A percentile compares a stretch with the other conserved stretches of the same genome.
Conservation (phyloP, 2,888 invertebrate species). For the Chaetogeoica ovagalla region DNA sequence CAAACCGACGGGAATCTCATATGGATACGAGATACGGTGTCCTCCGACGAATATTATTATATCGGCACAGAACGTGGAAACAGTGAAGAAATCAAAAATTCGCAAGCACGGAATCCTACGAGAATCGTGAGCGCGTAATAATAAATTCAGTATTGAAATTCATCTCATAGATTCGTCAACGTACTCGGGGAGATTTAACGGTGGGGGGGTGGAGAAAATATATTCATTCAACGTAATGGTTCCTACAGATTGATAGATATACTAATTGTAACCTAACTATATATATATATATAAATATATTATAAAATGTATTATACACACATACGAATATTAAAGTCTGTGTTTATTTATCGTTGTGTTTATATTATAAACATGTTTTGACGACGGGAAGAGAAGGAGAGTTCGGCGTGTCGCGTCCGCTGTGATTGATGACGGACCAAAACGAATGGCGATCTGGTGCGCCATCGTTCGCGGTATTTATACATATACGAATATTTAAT, state of each 20-base stretch:
- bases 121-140: background rate
- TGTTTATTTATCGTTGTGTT: background rate
- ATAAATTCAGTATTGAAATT: too few species aligned
- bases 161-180: background rate
- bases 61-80: background rate
- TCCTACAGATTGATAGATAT: too few species aligned
- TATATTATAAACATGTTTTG: background rate
- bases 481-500: background rate
- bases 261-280: too few species aligned
- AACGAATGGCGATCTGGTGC: conserved; percentile 12
- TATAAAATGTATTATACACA: background rate
- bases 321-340: background rate
- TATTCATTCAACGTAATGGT: background rate
- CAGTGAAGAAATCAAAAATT: background rate
- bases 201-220: too few species aligned
- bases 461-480: background rate
- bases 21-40: conserved; percentile 15
- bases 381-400: background rate
- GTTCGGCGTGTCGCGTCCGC: conserved; percentile 11
- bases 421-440: conserved; percentile 38
- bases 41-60: background rate
- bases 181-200: too few species aligned
- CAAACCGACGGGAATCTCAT: background rate
- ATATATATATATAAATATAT: too few species aligned
- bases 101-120: background rate